Evolutionary conservation across 1,140 invertebrate species (phyloP).

Genomic region (Drosophila sproati): DNA sequence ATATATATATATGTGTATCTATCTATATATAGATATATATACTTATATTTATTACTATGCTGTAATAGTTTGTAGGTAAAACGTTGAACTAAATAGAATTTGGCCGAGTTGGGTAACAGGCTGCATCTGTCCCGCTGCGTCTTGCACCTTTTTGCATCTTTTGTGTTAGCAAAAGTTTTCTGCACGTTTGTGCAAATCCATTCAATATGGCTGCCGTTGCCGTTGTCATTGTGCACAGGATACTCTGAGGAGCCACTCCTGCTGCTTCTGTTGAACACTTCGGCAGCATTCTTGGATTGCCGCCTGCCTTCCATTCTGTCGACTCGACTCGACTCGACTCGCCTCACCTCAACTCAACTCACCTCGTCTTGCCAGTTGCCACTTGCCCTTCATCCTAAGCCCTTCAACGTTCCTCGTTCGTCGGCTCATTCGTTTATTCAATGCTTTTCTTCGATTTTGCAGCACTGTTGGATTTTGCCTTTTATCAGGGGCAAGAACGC

Average conservation of each 20-base stretch:
- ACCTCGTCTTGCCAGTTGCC: slow-evolving; percentile 9
- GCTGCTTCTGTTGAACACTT: slow-evolving; percentile 50
- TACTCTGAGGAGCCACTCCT: slow-evolving; percentile 20
- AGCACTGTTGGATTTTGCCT: slow-evolving; percentile 78
- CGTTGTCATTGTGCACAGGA: slow-evolving; percentile 35
- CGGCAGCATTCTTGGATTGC: slow-evolving; percentile 71
- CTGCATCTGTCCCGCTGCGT: slow-evolving; percentile 50
- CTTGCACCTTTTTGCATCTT: slow-evolving; percentile 78
- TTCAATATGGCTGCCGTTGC: slow-evolving; percentile 78
- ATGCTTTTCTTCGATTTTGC: slow-evolving; percentile 81
- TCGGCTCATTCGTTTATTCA: slow-evolving; percentile 73
- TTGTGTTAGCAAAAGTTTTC: slow-evolving; percentile 82
- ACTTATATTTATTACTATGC: background rate
- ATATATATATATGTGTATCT: background rate
- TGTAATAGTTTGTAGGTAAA: slow-evolving; percentile 56
- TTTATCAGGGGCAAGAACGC: slow-evolving; percentile 50
- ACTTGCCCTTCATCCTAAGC: slow-evolving; percentile 5
- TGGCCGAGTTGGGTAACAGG: slow-evolving; percentile 57
- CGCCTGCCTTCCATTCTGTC: background rate
- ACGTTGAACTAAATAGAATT: slow-evolving; percentile 71
- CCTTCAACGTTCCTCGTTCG: background rate
- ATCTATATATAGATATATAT: background rate
- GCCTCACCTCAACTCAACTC: no score
- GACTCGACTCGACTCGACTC: no score
- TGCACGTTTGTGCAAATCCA: slow-evolving; percentile 81